phyloP scores from a whole-genome alignment of 2,113 vertebrate species.

The Ia io region DNA sequence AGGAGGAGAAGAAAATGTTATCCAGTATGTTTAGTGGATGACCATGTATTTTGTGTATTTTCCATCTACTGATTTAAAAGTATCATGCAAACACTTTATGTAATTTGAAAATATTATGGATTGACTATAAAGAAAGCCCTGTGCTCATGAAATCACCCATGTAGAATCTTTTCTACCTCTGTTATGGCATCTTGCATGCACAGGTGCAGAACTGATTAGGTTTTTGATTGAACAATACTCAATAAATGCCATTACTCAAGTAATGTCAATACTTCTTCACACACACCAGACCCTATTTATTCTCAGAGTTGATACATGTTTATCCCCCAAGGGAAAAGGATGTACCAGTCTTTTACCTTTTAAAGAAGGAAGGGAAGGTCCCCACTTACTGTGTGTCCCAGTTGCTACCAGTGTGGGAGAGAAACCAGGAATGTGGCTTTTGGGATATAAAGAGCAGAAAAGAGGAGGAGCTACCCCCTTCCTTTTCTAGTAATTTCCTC shows the following conservation, averaged over 20 bases:
- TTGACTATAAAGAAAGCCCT: background rate
- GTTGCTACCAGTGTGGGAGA: background rate
- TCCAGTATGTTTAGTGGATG: background rate
- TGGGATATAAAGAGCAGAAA: background rate
- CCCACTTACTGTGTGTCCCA: background rate
- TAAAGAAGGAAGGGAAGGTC: background rate
- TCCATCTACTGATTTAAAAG: background rate
- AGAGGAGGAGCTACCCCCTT: background rate
- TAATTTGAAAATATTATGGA: background rate
- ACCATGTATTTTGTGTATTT: background rate
- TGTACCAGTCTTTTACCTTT: background rate
- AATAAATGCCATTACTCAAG: background rate
- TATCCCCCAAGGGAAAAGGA: background rate
- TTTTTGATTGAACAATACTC: background rate
- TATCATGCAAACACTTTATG: background rate
- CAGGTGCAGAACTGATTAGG: background rate
- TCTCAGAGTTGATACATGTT: background rate
- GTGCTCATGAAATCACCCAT: fast-evolving
- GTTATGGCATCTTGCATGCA: background rate
- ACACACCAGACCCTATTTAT: background rate
- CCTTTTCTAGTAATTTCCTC: background rate
- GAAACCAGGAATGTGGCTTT: background rate
- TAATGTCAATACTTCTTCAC: background rate
- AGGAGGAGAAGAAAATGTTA: background rate
- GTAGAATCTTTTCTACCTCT: background rate